phyloP scores from a whole-genome alignment of 2,797 vertebrate species.

The Toxotes lorentzi region DNA sequence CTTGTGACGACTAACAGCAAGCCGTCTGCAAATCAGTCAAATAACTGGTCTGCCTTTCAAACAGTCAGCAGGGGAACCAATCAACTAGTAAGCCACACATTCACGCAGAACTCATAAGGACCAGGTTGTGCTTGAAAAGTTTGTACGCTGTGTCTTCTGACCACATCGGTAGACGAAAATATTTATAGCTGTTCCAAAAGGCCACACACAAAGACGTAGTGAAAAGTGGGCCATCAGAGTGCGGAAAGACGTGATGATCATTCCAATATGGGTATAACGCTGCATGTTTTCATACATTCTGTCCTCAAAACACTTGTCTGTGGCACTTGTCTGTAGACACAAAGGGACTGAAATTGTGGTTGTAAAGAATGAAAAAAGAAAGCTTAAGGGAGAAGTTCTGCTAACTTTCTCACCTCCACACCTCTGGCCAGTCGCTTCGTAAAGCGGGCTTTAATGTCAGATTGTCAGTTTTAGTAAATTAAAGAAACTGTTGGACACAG shows the following conservation, averaged over 20 bases:
- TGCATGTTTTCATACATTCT: neutral
- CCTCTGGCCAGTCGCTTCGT: neutral
- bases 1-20: constrained; percentile 17
- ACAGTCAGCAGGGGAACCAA: constrained; percentile 2
- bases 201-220: neutral
- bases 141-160: neutral
- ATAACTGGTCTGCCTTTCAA: neutral
- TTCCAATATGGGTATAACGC: neutral
- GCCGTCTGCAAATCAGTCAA: constrained; percentile 24
- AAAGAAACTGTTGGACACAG: neutral
- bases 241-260: neutral
- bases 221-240: neutral
- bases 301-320: constrained; percentile 1
- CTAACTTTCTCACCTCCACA: neutral
- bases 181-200: neutral
- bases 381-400: neutral
- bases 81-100: constrained; percentile 2
- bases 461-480: neutral
- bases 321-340: neutral
- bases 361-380: neutral
- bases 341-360: neutral
- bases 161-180: neutral
- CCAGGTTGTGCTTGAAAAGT: neutral
- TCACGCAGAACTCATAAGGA: neutral
- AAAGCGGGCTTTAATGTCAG: neutral